phyloP scores from a whole-genome alignment of 2,113 vertebrate species.

The Paramisgurnus dabryanus region DNA sequence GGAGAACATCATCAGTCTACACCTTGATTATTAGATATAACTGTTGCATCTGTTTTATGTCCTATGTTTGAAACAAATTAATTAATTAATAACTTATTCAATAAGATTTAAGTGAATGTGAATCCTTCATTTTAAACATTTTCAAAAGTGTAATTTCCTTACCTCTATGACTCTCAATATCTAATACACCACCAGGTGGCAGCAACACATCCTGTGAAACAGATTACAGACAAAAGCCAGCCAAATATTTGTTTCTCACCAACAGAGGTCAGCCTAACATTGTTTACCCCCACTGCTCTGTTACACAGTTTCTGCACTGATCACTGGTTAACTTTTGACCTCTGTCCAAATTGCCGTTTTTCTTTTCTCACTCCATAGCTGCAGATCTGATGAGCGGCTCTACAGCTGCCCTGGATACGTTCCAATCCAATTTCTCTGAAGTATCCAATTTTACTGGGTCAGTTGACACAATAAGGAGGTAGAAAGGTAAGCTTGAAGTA shows the following conservation, averaged over 20 bases:
- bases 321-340: background rate
- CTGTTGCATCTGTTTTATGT: no score
- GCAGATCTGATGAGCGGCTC: background rate
- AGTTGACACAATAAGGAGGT: background rate
- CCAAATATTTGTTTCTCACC: slow-evolving; percentile 10
- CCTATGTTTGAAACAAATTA: no score
- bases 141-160: no score
- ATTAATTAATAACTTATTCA: no score
- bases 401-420: background rate
- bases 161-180: background rate
- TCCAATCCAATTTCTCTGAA: slow-evolving; percentile 21
- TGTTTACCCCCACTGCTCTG: background rate
- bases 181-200: slow-evolving; percentile 32
- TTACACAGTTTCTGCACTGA: background rate
- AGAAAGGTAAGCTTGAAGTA: slow-evolving; percentile 9
- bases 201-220: slow-evolving; percentile 27
- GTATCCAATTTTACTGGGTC: slow-evolving; percentile 16
- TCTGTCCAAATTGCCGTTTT: background rate
- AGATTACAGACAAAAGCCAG: background rate
- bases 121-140: no score
- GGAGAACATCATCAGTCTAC: no score
- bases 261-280: slow-evolving; percentile 30
- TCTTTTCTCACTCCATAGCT: background rate
- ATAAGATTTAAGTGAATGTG: no score
- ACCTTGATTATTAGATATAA: no score